phyloP scores from a whole-genome alignment of 1,140 invertebrate species.

The Dolichoris vasculosae region DNA sequence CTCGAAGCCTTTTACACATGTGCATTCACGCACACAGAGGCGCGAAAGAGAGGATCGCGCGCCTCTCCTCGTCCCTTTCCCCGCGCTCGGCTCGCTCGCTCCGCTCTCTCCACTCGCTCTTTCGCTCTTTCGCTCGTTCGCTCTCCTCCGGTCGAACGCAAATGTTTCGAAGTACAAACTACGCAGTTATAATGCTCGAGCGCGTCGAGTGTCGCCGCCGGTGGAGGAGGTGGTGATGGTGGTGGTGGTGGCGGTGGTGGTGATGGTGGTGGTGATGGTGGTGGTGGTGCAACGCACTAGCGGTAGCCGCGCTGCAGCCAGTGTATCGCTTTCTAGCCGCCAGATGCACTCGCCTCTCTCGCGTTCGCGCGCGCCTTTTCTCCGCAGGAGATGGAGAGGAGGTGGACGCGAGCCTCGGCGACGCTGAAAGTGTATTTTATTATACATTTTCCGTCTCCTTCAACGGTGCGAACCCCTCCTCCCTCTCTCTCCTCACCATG shows the following conservation, averaged over 20 bases:
- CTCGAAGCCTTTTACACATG: conserved; percentile 4
- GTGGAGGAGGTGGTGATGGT: neutral
- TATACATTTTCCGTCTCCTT: conserved; percentile 45
- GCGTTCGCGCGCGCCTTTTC: conserved; percentile 37
- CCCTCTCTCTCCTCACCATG: neutral
- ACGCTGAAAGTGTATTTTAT: conserved; percentile 50
- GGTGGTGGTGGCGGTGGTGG: neutral
- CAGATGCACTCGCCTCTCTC: conserved; percentile 23
- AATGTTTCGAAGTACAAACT: conserved; percentile 51
- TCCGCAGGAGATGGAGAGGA: neutral
- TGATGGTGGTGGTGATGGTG: neutral
- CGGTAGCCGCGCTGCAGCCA: conserved; percentile 33
- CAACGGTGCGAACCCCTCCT: neutral
- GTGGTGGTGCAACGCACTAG: conserved; percentile 48
- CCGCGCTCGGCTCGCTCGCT: neutral
- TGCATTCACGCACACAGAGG: neutral
- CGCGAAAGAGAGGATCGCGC: too few relatives aligned
- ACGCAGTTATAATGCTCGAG: conserved; percentile 51
- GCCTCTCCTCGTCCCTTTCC: neutral
- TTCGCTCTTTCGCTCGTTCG: neutral
- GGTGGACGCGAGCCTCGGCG: conserved; percentile 15
- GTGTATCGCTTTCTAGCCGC: conserved; percentile 36
- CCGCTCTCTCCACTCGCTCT: neutral
- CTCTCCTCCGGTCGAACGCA: conserved; percentile 28
- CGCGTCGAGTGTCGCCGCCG: conserved; percentile 27